Percentiles rank a stretch among this genome's conserved stretches.
Evolutionary conservation across 1,140 invertebrate species (phyloP).

Genomic region (Brachionus rubens): DNA sequence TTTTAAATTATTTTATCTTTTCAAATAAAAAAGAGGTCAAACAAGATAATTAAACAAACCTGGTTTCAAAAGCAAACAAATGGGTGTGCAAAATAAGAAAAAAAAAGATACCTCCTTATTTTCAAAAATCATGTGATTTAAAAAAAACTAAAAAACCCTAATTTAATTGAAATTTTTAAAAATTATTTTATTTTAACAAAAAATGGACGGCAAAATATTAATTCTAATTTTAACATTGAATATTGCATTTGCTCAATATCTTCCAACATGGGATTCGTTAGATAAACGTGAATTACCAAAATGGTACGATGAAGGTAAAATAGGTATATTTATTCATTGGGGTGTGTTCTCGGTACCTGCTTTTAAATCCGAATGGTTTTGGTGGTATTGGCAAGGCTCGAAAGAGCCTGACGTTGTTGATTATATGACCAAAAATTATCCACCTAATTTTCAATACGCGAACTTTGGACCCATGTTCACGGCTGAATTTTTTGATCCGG

Average conservation of each 20-base stretch:
- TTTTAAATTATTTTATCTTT: no score
- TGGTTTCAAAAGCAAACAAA: no score
- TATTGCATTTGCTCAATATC: conserved; percentile 49
- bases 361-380: conserved; percentile 50
- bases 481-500: conserved; percentile 46
- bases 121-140: no score
- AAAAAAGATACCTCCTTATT: no score
- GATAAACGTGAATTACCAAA: conserved; percentile 74
- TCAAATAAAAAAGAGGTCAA: no score
- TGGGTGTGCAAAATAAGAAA: no score
- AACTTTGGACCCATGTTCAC: conserved; percentile 53
- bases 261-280: conserved; percentile 72
- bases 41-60: no score
- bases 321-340: conserved; percentile 91
- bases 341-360: conserved; percentile 83
- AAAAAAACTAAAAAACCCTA: no score
- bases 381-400: conserved; percentile 52
- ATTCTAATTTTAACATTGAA: background rate
- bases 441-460: conserved; percentile 51
- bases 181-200: no score
- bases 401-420: conserved; percentile 47
- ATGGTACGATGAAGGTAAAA: conserved; percentile 84
- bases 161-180: no score
- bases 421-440: conserved; percentile 52
- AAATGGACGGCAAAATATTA: no score